Base-by-base conservation (phyloP, 1,140 invertebrate species). In the Zophobas atratus region DNA sequence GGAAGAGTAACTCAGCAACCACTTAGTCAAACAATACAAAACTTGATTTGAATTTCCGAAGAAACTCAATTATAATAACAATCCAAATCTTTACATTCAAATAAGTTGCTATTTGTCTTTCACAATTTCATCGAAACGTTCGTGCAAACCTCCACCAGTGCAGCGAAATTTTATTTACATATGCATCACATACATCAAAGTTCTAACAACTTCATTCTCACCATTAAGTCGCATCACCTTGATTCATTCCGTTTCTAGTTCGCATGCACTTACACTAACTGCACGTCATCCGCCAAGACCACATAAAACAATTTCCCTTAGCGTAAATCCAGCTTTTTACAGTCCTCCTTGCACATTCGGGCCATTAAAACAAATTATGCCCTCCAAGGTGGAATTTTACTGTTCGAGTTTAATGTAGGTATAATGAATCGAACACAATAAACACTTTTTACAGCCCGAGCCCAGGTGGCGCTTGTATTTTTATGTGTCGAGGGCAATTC, bases 381-480 rank as follows among this genome's bases (percentile, higher is more conserved):
- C 53, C 32, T 34, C 35, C 36, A 35, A 60, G 56, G 56, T 60
- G 56, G 56, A 60, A 39, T 33, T 60, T 60, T 60, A 60, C 6
- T 60, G 36, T 39, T 60, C 56, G 8, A 8, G 33, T 55, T 55
- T 55, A 55, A 55, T 55, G 53, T 34, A 2, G 6, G 53, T 20
- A 60, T 38, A 60, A 60, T 60, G 34, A 60, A 60, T 60, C 36
- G 34, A 36, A 60, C 34, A 60, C 36, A 60, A 60, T 60, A 60
- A 60, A 60, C 56, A 60, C 32, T 60, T 60, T 60, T 60, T 60
- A 60, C 6, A 39, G 35, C 36, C 3, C 6, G 56, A n/a, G 6
- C 1, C 3, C 56, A 60, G 56, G 56, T 60, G 56, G 6, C 32
- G 6, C 35, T 39, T 6, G 20, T 38, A 39, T 38, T 36, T 60